These are phyloP conservation scores for Panorpa germanica DNA, from an alignment of 2,888 invertebrate species.

Conservation along the genomic window DNA sequence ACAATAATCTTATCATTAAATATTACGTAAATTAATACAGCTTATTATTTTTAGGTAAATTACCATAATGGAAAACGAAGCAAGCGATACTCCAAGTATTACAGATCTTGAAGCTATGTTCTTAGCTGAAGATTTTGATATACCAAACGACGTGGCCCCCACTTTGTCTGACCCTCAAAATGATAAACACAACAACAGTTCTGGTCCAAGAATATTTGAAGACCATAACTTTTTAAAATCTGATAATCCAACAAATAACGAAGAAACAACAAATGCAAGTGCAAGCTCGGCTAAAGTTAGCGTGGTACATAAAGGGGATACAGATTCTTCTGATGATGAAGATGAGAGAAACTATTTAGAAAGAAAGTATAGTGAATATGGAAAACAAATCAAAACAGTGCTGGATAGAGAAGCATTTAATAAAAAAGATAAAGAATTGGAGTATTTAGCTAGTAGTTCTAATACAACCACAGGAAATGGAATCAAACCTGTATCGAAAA, in stretches of 20 bases:
- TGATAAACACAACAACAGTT: no score
- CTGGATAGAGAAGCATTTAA: conserved; percentile 26
- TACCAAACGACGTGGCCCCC: no score
- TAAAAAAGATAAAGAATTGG: conserved; percentile 16
- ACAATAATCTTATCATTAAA: no score
- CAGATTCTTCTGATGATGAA: conserved; percentile 70
- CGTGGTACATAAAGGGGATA: conserved; percentile 35
- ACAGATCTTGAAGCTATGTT: no score
- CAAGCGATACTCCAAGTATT: no score
- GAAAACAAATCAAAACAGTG: conserved; percentile 42
- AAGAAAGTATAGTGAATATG: conserved; percentile 51
- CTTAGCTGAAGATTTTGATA: no score
- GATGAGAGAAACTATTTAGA: conserved; percentile 54
- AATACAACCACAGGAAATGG: conserved; percentile 17
- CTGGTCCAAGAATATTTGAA: no score
- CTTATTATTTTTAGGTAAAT: no score
- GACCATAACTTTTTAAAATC: no score
- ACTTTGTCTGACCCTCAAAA: no score
- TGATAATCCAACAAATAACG: conserved; percentile 19
- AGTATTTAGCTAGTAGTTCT: background rate
- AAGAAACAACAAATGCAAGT: conserved; percentile 8
- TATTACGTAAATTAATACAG: no score
- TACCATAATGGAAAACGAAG: no score
- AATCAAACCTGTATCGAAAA: background rate
- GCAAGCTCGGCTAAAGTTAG: conserved; percentile 13